Evolutionary conservation across 2,797 vertebrate genomes (phyloP), one percentile per base, ranked within the genome.

Genomic region (Macropodus opercularis): DNA sequence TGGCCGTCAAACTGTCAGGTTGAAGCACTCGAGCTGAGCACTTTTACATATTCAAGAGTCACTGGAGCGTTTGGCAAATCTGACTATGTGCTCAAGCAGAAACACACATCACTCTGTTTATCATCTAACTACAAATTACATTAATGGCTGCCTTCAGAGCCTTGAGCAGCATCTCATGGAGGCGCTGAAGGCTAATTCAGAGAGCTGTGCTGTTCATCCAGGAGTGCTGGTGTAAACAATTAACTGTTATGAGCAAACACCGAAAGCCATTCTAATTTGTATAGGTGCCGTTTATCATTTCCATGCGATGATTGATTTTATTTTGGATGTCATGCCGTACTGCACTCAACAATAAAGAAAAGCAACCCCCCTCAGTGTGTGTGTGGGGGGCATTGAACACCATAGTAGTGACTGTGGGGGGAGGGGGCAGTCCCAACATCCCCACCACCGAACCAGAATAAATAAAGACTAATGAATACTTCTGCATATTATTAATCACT

Each of bases 101-200:
- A 92, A 92, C 75, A 61, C 83, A 75, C 87, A 92, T 91, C 87
- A 85, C 77, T 90, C 86, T 83, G 86, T 91, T 90, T 86, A 90
- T 89, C 80, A 91, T 89, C 85, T 85, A 75, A 72, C 84, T 87
- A 89, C 89, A 92, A 91, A 92, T 92, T 88, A 84, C 88, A 88
- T 88, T 91, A 91, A 91, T 91, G 84, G 80, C 75, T 89, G 78
- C 83, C 79, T 81, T 85, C 85, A 79, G 59, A 91, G 79, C 63
- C 64, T 78, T 22, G 51, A 29, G 66, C 65, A 58, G 75, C 46
- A 55, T 69, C 50, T 76, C 52, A 27, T 31, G 48, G 38, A 80
- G 63, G 58, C 39, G 23, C 42, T 50, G 40, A 41, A 32, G 55
- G 68, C 77, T 61, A 55, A 65, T 79, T 63, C 67, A 60, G 54